Percentiles rank a stretch among this genome's conserved stretches.
Conservation (phyloP, 2,888 invertebrate genomes). For the Pheosia tremula region DNA sequence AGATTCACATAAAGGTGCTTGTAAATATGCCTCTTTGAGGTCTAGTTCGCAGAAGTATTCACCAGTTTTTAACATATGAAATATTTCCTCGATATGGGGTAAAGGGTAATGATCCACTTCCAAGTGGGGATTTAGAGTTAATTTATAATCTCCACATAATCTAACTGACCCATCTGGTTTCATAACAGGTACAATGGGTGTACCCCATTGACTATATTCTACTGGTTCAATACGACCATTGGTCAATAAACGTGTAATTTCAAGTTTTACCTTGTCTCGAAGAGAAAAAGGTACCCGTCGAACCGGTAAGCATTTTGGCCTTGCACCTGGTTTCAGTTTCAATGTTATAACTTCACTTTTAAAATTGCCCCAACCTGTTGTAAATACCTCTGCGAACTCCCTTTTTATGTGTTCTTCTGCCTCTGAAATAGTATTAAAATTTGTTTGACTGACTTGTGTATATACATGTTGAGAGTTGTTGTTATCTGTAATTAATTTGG, state of each 20-base stretch:
- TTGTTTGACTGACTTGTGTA: no score
- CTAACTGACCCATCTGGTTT: constrained; percentile 32
- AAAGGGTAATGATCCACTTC: neutral
- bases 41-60: neutral
- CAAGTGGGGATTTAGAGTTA: constrained; percentile 24
- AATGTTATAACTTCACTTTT: neutral
- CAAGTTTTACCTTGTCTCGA: constrained; percentile 20
- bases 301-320: constrained; percentile 7
- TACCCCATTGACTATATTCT: constrained; percentile 27
- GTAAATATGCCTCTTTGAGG: neutral
- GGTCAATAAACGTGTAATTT: neutral
- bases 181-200: constrained; percentile 33
- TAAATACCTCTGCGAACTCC: neutral
- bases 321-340: neutral
- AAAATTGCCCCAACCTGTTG: neutral
- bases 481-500: no score
- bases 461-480: no score
- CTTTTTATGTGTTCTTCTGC: neutral
- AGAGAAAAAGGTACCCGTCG: constrained; percentile 28
- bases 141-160: constrained; percentile 34
- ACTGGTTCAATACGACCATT: neutral
- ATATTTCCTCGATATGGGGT: neutral
- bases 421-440: neutral
- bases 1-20: neutral
- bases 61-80: neutral